A percentile compares a stretch with the other conserved stretches of the same genome.
Conservation (phyloP, 2,888 invertebrate genomes). For the Drosophila diplacantha region DNA sequence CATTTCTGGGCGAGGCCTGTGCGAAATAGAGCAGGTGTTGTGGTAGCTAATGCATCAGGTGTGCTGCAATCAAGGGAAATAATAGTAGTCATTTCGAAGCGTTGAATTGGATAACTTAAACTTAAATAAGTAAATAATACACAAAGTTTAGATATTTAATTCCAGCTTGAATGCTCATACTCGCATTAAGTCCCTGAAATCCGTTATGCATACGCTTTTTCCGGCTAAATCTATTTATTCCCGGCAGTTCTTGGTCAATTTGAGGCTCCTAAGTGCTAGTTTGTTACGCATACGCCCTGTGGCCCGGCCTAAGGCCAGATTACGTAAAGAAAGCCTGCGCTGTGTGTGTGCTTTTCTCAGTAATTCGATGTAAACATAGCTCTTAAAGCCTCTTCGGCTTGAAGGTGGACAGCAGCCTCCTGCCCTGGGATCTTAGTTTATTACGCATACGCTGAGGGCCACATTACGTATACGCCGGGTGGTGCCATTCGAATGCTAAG, state of each 20-base stretch:
- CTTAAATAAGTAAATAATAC: too few relatives aligned
- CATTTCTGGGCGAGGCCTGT: not conserved
- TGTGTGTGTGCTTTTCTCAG: not conserved
- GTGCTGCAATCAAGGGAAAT: not conserved
- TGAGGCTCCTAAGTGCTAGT: not conserved
- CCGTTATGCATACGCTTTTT: too few relatives aligned
- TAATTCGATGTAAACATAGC: not conserved
- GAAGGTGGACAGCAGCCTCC: slow-evolving; percentile 1
- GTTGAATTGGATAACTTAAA: too few relatives aligned
- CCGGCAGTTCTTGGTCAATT: not conserved
- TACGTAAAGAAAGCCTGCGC: not conserved
- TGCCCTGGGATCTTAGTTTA: not conserved
- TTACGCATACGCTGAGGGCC: slow-evolving; percentile 10
- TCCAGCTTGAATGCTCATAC: not conserved
- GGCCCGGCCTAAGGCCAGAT: not conserved
- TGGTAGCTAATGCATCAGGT: not conserved
- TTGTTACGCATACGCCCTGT: slow-evolving; percentile 1
- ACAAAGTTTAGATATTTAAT: not conserved
- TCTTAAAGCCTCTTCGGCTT: slow-evolving; percentile 3
- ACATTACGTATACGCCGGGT: slow-evolving; percentile 29
- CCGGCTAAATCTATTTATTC: not conserved
- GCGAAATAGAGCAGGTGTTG: slow-evolving; percentile 1
- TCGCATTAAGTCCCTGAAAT: too few relatives aligned
- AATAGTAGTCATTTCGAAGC: too few relatives aligned
- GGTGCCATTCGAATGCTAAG: slow-evolving; percentile 32